Evolutionary conservation across 2,113 vertebrate genomes (phyloP).

Genomic region (Lycocorax pyrrhopterus): DNA sequence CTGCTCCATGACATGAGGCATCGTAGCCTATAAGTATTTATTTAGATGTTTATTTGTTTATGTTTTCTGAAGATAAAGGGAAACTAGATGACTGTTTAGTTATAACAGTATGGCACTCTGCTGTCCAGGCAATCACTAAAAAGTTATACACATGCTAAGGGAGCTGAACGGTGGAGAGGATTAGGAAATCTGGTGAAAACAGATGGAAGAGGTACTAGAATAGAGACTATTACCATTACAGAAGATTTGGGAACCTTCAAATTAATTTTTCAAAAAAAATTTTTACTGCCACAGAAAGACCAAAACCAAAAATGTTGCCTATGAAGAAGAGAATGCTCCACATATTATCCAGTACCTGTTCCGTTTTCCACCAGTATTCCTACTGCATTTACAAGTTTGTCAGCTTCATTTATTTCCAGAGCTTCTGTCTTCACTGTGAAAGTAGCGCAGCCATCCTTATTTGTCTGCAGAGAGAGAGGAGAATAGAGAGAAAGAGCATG

Average conservation of each 20-base stretch:
- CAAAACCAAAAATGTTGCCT: neutral
- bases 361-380: conserved; percentile 41
- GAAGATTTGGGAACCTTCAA: neutral
- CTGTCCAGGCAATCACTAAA: neutral
- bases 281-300: neutral
- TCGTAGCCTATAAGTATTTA: neutral
- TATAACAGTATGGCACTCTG: neutral
- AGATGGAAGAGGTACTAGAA: neutral
- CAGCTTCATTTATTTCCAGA: neutral
- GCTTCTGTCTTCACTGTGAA: conserved; percentile 24
- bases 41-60: neutral
- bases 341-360: conserved; percentile 43
- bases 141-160: neutral
- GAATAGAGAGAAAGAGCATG: neutral
- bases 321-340: neutral
- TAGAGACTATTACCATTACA: neutral
- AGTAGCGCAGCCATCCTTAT: conserved; percentile 41
- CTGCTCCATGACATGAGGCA: neutral
- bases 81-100: neutral
- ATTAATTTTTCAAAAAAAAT: neutral
- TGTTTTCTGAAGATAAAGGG: neutral
- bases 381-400: accelerated
- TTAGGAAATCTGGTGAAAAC: neutral
- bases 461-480: conserved; percentile 22
- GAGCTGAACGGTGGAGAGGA: neutral